Percentiles rank a stretch among this genome's conserved stretches.
These are phyloP conservation scores for Lampris megalopsis DNA, from an alignment of 2,113 vertebrate genomes.

Conservation along the genomic window DNA sequence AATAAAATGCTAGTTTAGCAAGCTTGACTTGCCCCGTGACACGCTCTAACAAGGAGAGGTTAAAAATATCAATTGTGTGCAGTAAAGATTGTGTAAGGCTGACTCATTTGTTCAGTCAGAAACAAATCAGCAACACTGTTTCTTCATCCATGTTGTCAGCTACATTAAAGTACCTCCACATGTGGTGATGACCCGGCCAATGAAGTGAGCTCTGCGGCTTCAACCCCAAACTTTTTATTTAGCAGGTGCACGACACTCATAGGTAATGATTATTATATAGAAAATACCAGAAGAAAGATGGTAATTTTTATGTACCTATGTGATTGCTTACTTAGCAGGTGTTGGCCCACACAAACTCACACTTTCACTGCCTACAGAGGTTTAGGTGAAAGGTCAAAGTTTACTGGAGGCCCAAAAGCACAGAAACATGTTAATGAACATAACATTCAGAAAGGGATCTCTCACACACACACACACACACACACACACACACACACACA, in stretches of 20 bases:
- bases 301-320: slow-evolving; percentile 21
- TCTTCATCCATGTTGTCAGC: no score
- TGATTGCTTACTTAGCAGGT: slow-evolving; percentile 32
- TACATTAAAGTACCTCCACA: no score
- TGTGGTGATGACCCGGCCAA: no score
- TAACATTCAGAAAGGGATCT: no score
- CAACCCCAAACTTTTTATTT: no score
- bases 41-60: not conserved
- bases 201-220: no score
- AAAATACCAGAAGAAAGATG: not conserved
- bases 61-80: not conserved
- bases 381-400: slow-evolving; percentile 27
- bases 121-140: no score
- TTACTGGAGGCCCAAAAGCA: slow-evolving; percentile 17
- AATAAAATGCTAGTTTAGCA: not conserved
- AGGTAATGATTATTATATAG: no score
- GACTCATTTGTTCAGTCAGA: no score
- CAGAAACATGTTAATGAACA: not conserved
- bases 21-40: not conserved
- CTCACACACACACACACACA: slow-evolving; percentile 5
- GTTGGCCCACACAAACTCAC: slow-evolving; percentile 41
- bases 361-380: slow-evolving; percentile 28
- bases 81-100: no score
- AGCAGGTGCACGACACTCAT: no score
- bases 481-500: slow-evolving; percentile 24